Percentiles rank a stretch among this genome's conserved stretches.
Conservation (phyloP, 2,797 vertebrate genomes). For the Muraenolepis orangiensis region DNA sequence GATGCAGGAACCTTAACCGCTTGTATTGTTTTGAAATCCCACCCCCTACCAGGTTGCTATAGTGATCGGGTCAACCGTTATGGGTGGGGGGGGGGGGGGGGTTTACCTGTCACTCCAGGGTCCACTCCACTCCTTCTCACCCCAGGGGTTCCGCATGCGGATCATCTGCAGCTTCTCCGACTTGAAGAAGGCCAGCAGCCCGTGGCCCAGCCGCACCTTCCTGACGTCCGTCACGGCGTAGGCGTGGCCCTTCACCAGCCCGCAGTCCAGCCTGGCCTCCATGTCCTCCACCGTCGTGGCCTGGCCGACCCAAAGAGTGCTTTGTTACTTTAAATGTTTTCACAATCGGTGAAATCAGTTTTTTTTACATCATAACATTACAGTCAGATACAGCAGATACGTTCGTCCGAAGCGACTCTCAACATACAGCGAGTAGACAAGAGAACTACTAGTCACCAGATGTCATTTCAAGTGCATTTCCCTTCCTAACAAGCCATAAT, state of each 20-base stretch:
- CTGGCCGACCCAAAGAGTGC: constrained; percentile 60
- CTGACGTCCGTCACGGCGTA: constrained; percentile 83
- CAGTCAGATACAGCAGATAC: too few species aligned
- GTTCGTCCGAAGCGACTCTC: too few species aligned
- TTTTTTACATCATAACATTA: too few species aligned
- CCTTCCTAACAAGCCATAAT: too few species aligned
- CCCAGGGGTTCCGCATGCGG: constrained; percentile 87
- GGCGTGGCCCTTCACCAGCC: constrained; percentile 85
- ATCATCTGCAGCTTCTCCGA: constrained; percentile 87
- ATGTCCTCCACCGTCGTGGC: constrained; percentile 86
- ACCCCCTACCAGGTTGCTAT: not conserved
- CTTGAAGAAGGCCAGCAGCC: constrained; percentile 84
- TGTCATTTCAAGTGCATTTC: too few species aligned
- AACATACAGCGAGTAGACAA: too few species aligned
- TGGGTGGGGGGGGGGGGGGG: constrained; percentile 12
- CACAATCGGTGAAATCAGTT: too few species aligned
- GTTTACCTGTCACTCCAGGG: constrained; percentile 86
- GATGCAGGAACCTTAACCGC: not conserved
- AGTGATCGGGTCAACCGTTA: not conserved
- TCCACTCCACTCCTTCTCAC: constrained; percentile 84
- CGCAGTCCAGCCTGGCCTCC: constrained; percentile 85
- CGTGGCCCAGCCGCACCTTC: constrained; percentile 82
- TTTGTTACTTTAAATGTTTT: too few species aligned
- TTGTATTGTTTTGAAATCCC: not conserved
- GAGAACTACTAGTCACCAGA: too few species aligned